Evolutionary conservation across 2,113 vertebrate genomes (phyloP).

Genomic region (Anhinga rufa): DNA sequence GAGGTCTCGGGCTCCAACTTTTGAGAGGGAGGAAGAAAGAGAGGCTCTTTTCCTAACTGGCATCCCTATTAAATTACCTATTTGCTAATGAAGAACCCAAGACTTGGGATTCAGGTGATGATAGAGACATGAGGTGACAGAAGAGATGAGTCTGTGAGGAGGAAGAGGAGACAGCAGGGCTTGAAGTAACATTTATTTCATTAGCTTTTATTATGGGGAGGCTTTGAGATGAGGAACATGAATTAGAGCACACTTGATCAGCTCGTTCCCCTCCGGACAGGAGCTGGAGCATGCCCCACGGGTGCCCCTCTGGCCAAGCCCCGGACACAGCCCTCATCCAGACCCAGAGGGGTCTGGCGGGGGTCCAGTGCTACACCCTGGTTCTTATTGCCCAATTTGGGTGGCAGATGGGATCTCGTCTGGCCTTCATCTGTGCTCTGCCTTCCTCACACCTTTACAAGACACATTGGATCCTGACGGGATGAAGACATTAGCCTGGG

Average conservation of each 20-base stretch:
- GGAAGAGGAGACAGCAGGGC: neutral
- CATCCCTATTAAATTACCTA: neutral
- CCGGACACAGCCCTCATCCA: neutral
- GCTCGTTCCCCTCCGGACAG: neutral
- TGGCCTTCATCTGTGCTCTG: neutral
- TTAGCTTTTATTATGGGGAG: neutral
- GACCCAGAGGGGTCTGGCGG: rapidly evolving
- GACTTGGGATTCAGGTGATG: neutral
- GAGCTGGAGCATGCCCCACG: rapidly evolving
- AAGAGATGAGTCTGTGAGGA: neutral
- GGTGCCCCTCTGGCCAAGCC: neutral
- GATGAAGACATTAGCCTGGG: neutral
- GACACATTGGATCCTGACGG: neutral
- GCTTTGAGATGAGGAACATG: neutral
- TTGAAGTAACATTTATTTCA: neutral
- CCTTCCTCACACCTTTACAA: neutral
- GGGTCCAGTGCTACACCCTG: rapidly evolving
- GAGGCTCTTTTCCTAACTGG: neutral
- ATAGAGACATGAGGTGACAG: neutral
- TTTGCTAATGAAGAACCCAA: neutral
- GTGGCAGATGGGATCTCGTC: neutral
- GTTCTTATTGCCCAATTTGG: neutral
- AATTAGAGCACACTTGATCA: neutral
- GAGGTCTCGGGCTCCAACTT: neutral
- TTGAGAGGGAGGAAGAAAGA: neutral